These are phyloP conservation scores for Hirundichthys speculiger DNA, from an alignment of 2,113 vertebrate genomes.

Conservation along the genomic window DNA sequence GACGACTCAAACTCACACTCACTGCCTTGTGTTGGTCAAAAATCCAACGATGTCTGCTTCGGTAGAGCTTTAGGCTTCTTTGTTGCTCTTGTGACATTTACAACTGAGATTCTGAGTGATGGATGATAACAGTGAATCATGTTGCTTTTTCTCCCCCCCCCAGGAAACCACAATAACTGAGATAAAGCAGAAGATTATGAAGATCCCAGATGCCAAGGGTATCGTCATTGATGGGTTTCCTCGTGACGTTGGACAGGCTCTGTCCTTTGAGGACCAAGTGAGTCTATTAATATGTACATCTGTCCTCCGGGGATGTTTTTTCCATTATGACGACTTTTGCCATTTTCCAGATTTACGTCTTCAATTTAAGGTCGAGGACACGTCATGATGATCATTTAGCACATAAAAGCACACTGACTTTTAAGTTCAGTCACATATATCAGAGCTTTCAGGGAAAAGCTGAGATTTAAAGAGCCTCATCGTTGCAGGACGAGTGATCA, in stretches of 20 bases:
- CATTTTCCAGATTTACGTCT: no score
- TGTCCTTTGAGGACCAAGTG: constrained; percentile 99
- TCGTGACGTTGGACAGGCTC: constrained; percentile 93
- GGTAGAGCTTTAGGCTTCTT: background rate
- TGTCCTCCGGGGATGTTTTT: background rate
- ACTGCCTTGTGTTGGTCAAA: constrained; percentile 5
- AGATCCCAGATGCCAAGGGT: constrained; percentile 93
- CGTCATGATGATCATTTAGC: no score
- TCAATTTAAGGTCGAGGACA: no score
- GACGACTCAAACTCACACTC: background rate
- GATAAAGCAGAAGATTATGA: constrained; percentile 98
- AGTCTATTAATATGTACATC: constrained; percentile 51
- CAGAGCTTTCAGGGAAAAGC: no score
- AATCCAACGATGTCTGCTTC: background rate
- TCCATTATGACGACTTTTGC: no score
- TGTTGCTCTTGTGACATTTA: constrained; percentile 4
- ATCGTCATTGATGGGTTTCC: constrained; percentile 98
- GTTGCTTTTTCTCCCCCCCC: constrained; percentile 6
- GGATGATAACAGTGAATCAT: background rate
- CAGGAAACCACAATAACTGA: constrained; percentile 99
- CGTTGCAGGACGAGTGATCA: no score
- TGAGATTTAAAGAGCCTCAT: no score
- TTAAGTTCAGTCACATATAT: no score
- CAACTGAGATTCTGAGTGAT: background rate
- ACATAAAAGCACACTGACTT: no score